Percentiles rank a stretch among this genome's conserved stretches.
phyloP scores from a whole-genome alignment of 1,140 invertebrate species.

The Atta colombica region DNA sequence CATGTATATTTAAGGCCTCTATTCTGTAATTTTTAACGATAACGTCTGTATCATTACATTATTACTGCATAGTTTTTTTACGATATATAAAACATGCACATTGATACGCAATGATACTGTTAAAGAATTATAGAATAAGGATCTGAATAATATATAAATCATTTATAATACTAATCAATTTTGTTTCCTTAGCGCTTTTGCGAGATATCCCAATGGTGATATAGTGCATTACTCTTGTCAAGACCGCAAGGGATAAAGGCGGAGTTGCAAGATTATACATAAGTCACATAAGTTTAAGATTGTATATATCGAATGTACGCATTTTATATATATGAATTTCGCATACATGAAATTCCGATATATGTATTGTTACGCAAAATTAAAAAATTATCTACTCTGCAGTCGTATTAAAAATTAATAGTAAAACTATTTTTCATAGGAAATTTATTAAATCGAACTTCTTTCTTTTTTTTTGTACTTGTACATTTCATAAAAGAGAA shows the following conservation, averaged over 20 bases:
- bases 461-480: not conserved
- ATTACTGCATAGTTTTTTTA: no score
- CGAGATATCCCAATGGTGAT: slow-evolving; percentile 95
- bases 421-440: not conserved
- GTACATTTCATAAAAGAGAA: not conserved
- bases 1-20: not conserved
- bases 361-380: slow-evolving; percentile 9
- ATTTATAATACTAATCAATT: slow-evolving; percentile 53
- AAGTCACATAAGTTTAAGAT: slow-evolving; percentile 8
- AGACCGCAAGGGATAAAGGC: slow-evolving; percentile 83
- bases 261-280: not conserved
- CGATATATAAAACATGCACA: no score
- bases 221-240: slow-evolving; percentile 96
- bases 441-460: not conserved
- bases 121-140: no score
- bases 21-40: no score
- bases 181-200: slow-evolving; percentile 92
- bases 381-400: not conserved
- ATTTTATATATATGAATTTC: slow-evolving; percentile 28
- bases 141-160: not conserved
- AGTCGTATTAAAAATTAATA: not conserved
- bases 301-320: slow-evolving; percentile 29
- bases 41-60: no score
- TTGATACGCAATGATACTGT: no score
- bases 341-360: slow-evolving; percentile 1